These are phyloP conservation scores for Pollenia angustigena DNA, from an alignment of 2,888 invertebrate genomes.

Conservation along the genomic window DNA sequence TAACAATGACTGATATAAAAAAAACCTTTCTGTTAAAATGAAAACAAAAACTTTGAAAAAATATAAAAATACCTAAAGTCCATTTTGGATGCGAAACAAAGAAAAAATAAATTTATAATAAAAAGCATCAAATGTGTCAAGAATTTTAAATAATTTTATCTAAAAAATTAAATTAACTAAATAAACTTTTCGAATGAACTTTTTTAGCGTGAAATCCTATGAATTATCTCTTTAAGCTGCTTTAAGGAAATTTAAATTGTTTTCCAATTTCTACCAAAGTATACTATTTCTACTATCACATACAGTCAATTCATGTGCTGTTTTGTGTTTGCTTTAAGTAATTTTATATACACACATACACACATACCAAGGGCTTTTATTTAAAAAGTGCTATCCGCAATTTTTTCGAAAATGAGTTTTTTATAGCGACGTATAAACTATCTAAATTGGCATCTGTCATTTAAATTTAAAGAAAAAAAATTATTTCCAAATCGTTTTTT, in stretches of 20 bases:
- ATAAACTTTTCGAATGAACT: conserved; percentile 1
- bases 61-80: neutral
- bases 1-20: neutral
- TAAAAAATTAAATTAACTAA: neutral
- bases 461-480: no score
- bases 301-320: neutral
- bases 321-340: neutral
- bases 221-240: conserved; percentile 11
- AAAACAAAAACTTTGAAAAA: conserved; percentile 12
- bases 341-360: neutral
- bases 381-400: no score
- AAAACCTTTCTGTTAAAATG: neutral
- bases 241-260: neutral
- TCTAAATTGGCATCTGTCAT: no score
- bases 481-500: no score
- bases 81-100: conserved; percentile 2
- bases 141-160: conserved; percentile 27
- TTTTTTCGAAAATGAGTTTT: no score
- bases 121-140: neutral
- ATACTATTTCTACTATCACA: neutral
- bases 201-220: conserved; percentile 14
- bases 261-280: neutral
- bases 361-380: neutral
- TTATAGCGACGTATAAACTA: no score
- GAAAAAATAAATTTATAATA: conserved; percentile 1